A percentile compares a stretch with the other conserved stretches of the same genome.
Conservation (phyloP, 1,140 invertebrate genomes). For the Plodia interpunctella region DNA sequence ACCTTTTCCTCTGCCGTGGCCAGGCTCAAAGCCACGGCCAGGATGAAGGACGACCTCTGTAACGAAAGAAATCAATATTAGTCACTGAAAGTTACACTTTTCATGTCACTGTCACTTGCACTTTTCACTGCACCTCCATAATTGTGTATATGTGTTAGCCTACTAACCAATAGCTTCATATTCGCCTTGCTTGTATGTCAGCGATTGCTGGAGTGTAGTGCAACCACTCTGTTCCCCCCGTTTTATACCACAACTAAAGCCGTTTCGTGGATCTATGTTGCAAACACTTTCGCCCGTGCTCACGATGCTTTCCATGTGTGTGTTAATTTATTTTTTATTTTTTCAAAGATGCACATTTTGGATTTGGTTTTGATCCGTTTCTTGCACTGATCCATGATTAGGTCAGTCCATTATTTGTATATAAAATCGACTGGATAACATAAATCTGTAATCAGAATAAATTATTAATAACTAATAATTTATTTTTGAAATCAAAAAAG, state of each 20-base stretch:
- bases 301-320: slow-evolving; percentile 36
- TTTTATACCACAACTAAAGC: slow-evolving; percentile 64
- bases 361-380: not conserved
- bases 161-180: slow-evolving; percentile 72
- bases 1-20: slow-evolving; percentile 76
- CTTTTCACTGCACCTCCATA: slow-evolving; percentile 19
- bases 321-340: slow-evolving; percentile 39
- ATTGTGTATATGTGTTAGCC: slow-evolving; percentile 19
- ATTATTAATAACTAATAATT: no score
- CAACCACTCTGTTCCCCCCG: slow-evolving; percentile 26
- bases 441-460: no score
- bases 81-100: not conserved
- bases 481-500: no score
- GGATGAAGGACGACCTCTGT: slow-evolving; percentile 70
- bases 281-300: slow-evolving; percentile 66
- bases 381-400: not conserved
- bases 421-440: no score
- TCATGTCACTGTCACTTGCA: not conserved
- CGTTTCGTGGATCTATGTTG: slow-evolving; percentile 58
- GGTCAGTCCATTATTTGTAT: not conserved
- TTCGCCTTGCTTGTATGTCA: slow-evolving; percentile 63
- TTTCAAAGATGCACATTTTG: slow-evolving; percentile 25
- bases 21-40: slow-evolving; percentile 74
- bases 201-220: slow-evolving; percentile 66
- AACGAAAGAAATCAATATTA: slow-evolving; percentile 24